Conservation (phyloP, 2,888 invertebrate genomes). For the Latrodectus elegans region DNA sequence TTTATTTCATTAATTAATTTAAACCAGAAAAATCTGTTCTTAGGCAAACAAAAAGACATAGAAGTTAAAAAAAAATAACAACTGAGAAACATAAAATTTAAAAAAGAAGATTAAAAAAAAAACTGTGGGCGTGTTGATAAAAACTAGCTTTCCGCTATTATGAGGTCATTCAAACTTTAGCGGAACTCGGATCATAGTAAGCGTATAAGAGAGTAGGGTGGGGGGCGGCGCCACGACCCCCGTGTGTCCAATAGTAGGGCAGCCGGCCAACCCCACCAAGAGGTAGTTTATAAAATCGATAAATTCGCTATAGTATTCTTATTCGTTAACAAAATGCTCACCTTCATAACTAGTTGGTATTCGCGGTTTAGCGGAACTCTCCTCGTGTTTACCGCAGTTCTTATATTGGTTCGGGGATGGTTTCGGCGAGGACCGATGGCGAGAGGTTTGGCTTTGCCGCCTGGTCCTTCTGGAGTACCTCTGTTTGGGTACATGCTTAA, state of each 20-base stretch:
- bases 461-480: no score
- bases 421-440: background rate
- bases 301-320: background rate
- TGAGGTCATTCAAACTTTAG: constrained; percentile 61
- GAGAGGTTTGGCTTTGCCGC: background rate
- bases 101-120: constrained; percentile 35
- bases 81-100: background rate
- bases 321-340: background rate
- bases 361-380: constrained; percentile 7
- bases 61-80: background rate
- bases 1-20: background rate
- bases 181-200: constrained; percentile 38
- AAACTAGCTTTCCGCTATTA: constrained; percentile 57
- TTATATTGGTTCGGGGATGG: constrained; percentile 1
- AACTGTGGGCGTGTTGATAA: constrained; percentile 57
- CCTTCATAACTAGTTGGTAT: background rate
- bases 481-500: constrained; percentile 88
- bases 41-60: background rate
- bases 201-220: constrained; percentile 20
- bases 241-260: constrained; percentile 68
- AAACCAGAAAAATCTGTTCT: background rate
- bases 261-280: constrained; percentile 57
- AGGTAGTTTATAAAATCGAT: constrained; percentile 47
- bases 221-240: constrained; percentile 63
- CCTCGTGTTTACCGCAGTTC: constrained; percentile 17